Percentiles rank a stretch among this genome's conserved stretches.
These are phyloP conservation scores for Egretta garzetta DNA, from an alignment of 2,113 vertebrate genomes.

Conservation along the genomic window DNA sequence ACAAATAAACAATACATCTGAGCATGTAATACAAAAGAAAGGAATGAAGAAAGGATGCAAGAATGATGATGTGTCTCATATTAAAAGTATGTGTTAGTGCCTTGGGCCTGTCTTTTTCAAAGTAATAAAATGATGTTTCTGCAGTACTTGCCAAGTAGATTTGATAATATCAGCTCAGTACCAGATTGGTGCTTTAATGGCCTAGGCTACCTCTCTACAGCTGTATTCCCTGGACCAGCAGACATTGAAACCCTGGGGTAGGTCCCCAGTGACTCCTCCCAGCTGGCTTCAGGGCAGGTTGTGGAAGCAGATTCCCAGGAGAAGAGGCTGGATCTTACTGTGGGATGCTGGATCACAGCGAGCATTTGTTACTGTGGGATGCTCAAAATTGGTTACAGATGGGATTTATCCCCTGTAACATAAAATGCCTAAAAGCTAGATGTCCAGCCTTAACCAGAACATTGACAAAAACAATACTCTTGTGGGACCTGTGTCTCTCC, in stretches of 20 bases:
- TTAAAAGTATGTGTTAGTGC: not conserved
- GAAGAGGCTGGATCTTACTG: not conserved
- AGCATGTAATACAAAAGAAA: not conserved
- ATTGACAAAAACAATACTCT: not conserved
- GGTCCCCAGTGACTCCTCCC: not conserved
- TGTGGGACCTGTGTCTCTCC: not conserved
- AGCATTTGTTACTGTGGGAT: not conserved
- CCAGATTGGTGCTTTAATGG: not conserved
- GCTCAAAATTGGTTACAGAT: not conserved
- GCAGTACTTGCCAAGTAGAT: not conserved
- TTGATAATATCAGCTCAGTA: not conserved
- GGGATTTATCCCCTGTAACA: not conserved
- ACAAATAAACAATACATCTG: not conserved
- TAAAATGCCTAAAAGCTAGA: not conserved
- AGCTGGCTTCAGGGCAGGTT: not conserved
- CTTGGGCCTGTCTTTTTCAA: not conserved
- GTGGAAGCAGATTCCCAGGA: not conserved
- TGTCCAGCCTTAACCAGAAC: not conserved
- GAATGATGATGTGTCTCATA: not conserved
- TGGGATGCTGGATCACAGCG: not conserved
- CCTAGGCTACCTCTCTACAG: not conserved
- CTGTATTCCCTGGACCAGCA: not conserved
- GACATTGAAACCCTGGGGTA: not conserved
- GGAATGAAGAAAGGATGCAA: not conserved
- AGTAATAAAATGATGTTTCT: not conserved